Evolutionary conservation across 2,888 invertebrate species (phyloP).

Genomic region (Brachyptera putata): DNA sequence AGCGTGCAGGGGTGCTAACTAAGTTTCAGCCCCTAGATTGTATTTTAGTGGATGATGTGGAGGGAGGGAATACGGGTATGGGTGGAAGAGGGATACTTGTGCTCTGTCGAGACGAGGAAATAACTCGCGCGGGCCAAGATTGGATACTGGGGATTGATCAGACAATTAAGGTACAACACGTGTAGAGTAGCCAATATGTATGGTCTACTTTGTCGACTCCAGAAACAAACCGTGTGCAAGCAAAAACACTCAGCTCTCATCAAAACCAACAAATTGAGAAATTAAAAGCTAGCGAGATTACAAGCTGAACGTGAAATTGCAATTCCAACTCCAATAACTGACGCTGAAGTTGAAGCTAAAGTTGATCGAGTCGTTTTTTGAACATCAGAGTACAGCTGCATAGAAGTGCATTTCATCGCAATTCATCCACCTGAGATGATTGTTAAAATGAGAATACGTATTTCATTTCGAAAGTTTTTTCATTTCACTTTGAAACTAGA

Average conservation of each 20-base stretch:
- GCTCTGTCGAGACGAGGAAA: conserved; percentile 8
- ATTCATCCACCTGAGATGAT: no score
- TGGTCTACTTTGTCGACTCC: background rate
- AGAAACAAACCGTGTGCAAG: background rate
- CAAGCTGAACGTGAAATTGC: no score
- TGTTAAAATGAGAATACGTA: no score
- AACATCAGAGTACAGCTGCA: no score
- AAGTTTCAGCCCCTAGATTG: conserved; percentile 26
- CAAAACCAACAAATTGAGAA: background rate
- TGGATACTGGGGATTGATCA: conserved; percentile 24
- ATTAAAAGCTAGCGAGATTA: background rate
- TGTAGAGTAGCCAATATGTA: conserved; percentile 4
- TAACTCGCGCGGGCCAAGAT: conserved; percentile 20
- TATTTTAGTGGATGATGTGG: no score
- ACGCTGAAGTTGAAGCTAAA: no score
- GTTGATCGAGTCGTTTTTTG: no score
- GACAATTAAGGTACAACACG: conserved; percentile 7
- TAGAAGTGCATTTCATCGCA: no score
- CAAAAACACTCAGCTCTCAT: background rate
- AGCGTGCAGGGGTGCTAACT: conserved; percentile 23
- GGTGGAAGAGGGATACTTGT: background rate
- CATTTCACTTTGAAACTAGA: no score
- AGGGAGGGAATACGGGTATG: background rate
- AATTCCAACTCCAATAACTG: no score
- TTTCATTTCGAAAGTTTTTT: no score